A percentile compares a stretch with the other conserved stretches of the same genome.
phyloP scores from a whole-genome alignment of 2,888 invertebrate species.

The Trissolcus brochymenae region DNA sequence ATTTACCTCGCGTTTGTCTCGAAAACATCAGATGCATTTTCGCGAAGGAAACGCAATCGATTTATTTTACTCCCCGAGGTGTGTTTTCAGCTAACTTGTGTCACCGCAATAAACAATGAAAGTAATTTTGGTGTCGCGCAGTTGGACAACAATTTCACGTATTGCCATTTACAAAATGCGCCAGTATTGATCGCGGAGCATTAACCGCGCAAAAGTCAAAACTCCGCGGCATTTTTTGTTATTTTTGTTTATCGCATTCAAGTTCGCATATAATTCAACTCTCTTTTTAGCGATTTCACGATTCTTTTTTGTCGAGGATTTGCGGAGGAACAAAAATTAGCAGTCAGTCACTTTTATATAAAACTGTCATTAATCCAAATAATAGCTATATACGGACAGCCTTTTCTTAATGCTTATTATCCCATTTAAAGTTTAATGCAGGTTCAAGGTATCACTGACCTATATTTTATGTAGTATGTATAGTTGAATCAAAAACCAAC shows the following conservation, averaged over 20 bases:
- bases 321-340: neutral
- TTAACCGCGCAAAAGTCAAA: neutral
- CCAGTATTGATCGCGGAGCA: conserved; percentile 12
- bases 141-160: conserved; percentile 7
- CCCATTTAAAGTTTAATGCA: conserved; percentile 27
- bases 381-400: conserved; percentile 18
- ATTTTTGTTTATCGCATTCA: conserved; percentile 11
- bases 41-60: conserved; percentile 38
- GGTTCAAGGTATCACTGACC: conserved; percentile 13
- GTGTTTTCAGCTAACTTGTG: conserved; percentile 29
- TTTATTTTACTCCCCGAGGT: conserved; percentile 28
- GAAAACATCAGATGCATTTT: conserved; percentile 51
- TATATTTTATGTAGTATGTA: neutral
- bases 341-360: conserved; percentile 7
- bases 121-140: conserved; percentile 24
- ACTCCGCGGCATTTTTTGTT: conserved; percentile 17
- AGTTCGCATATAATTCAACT: neutral
- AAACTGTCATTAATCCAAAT: conserved; percentile 32
- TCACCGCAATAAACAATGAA: conserved; percentile 36
- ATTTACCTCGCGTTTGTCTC: conserved; percentile 46
- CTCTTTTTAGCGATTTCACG: neutral
- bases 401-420: conserved; percentile 26
- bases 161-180: conserved; percentile 12
- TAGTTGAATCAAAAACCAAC: neutral
- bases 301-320: neutral